These are phyloP conservation scores for Pomatorhinus ruficollis DNA, from an alignment of 2,113 vertebrate species.

Conservation along the genomic window DNA sequence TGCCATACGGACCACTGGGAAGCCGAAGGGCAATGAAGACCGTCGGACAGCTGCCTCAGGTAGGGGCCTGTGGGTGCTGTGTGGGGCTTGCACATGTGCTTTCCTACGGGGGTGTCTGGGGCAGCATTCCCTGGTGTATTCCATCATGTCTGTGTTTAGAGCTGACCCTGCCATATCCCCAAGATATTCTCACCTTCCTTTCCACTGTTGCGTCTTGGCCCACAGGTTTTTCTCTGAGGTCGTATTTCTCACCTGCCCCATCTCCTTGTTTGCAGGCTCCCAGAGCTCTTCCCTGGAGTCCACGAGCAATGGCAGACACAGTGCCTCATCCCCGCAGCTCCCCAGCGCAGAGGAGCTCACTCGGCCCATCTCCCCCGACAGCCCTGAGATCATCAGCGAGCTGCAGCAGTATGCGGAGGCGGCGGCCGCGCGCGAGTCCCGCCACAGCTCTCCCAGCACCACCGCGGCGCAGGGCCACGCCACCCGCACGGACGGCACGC, in stretches of 20 bases:
- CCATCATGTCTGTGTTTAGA: not conserved
- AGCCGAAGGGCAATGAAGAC: slow-evolving; percentile 80
- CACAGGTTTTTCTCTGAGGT: not conserved
- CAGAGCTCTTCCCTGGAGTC: slow-evolving; percentile 78
- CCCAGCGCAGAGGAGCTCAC: slow-evolving; percentile 79
- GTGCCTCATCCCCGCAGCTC: slow-evolving; percentile 86
- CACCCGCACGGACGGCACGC: slow-evolving; percentile 27
- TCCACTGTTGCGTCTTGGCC: not conserved
- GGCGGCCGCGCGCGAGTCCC: slow-evolving; percentile 72
- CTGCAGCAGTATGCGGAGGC: slow-evolving; percentile 87
- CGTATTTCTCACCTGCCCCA: not conserved
- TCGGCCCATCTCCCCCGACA: slow-evolving; percentile 85
- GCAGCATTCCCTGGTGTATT: not conserved
- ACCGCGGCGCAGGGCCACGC: slow-evolving; percentile 39
- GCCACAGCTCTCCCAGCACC: slow-evolving; percentile 70
- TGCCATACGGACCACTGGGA: slow-evolving; percentile 93
- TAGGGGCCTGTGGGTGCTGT: not conserved
- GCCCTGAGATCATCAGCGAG: slow-evolving; percentile 90
- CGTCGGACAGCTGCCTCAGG: slow-evolving; percentile 83
- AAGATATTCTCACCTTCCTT: not conserved
- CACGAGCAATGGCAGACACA: slow-evolving; percentile 87
- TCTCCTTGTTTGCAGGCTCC: slow-evolving; percentile 72
- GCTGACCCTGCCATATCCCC: not conserved
- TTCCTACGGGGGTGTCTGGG: not conserved
- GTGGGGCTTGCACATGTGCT: not conserved